Conservation (phyloP, 2,113 vertebrate species). For the Vicugna pacos region DNA sequence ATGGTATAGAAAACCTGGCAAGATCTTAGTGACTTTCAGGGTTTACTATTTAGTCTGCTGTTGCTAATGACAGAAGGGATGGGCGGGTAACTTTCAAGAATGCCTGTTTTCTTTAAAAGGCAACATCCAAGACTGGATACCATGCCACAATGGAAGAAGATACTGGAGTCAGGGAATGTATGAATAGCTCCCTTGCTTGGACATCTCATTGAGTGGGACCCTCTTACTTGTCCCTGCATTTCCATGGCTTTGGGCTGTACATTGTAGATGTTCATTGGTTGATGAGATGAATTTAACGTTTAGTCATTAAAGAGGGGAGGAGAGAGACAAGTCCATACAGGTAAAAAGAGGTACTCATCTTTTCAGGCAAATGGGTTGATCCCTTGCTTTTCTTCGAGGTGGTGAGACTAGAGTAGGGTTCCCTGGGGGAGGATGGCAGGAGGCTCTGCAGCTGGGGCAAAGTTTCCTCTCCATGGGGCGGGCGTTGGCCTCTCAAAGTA, state of each 20-base stretch:
- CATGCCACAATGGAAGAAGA: neutral
- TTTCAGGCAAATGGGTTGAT: neutral
- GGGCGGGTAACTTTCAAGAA: neutral
- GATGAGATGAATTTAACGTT: neutral
- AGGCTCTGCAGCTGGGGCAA: neutral
- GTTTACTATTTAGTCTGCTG: neutral
- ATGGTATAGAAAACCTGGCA: neutral
- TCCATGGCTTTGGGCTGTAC: neutral
- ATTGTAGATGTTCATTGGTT: neutral
- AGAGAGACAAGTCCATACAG: neutral
- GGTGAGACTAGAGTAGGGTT: neutral
- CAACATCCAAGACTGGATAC: neutral
- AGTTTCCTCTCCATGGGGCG: neutral
- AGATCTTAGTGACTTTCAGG: neutral
- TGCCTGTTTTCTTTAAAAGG: neutral
- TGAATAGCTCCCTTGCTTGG: fast-evolving
- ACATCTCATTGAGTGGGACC: neutral
- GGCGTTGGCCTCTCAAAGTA: neutral
- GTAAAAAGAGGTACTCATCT: neutral
- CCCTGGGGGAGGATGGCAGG: neutral
- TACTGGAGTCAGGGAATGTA: neutral
- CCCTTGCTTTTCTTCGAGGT: neutral
- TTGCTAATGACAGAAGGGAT: neutral
- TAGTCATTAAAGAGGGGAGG: neutral
- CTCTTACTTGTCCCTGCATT: neutral